Evolutionary conservation across 2,888 invertebrate genomes (phyloP), one percentile per base, ranked within the genome.

Genomic region (Tinea pellionella): DNA sequence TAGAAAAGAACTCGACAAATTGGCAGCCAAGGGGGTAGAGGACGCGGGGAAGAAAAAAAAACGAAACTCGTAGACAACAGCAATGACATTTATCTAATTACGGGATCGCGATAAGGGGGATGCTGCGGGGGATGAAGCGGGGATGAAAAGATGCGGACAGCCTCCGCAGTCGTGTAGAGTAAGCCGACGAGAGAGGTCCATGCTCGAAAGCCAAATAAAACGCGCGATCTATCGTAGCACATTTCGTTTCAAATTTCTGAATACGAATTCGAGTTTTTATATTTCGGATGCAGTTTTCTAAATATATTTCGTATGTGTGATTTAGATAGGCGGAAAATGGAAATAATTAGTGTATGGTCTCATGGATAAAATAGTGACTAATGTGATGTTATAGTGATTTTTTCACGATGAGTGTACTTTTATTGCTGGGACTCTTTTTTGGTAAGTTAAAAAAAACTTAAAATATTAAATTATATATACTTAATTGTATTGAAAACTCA

Each of bases 11-110:
- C 57, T 57, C 57, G 57, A 30, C 57, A 32, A 57, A 57, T 32
- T 57, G 57, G 30, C 57, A 53, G 53, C 19, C 53, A 19, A 32
- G 16, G 32, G 32, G 15, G n/a, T 6, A 12, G 12, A 7, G 32
- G 15, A 32, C 24, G 55, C 16, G 29, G 29, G 29, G 16, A 55
- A n/a, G n/a, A n/a, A n/a, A n/a, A n/a, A n/a, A 18, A 71, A 65
- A 75, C 68, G 69, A 71, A 70, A 67, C 62, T 66, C 66, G 73
- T 71, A 79, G 77, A 81, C 79, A 78, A 80, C 78, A 82, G 76
- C 77, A 77, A 79, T 83, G 83, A 83, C 84, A 85, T 83, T 85
- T 80, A 84, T 86, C 85, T 86, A 85, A 86, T 86, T 86, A 86
- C 75, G 78, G 77, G 70, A 79, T 80, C 80, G 80, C 77, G 85